Conservation (phyloP, 2,888 invertebrate genomes). For the Plutella xylostella region DNA sequence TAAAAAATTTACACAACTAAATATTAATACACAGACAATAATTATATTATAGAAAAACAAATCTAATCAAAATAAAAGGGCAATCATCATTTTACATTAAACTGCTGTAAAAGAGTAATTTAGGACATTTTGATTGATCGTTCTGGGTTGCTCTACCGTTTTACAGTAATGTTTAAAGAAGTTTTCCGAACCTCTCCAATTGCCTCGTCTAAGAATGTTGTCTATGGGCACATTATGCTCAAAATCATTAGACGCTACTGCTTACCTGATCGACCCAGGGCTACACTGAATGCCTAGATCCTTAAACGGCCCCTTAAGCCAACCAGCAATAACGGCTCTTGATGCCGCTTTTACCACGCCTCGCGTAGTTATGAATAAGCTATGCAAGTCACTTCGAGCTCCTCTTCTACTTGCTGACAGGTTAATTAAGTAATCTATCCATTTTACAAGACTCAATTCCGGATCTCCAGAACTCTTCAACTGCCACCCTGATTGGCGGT, state of each 20-base stretch:
- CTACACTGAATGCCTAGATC: not conserved
- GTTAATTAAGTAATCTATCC: not conserved
- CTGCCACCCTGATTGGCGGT: not conserved
- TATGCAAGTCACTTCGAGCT: not conserved
- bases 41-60: no score
- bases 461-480: not conserved
- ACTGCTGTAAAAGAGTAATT: no score
- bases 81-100: no score
- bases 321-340: not conserved
- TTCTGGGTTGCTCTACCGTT: no score
- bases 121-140: no score
- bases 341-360: not conserved
- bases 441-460: not conserved
- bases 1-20: no score
- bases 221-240: not conserved
- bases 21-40: no score
- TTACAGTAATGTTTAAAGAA: conserved; percentile 4
- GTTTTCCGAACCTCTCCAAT: not conserved
- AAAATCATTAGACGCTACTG: not conserved
- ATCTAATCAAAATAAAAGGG: no score
- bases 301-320: not conserved
- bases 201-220: not conserved
- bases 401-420: not conserved
- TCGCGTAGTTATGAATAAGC: not conserved
- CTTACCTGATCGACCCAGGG: not conserved